These are phyloP conservation scores for Diaprepes abbreviatus DNA, from an alignment of 2,888 invertebrate species.

Conservation along the genomic window DNA sequence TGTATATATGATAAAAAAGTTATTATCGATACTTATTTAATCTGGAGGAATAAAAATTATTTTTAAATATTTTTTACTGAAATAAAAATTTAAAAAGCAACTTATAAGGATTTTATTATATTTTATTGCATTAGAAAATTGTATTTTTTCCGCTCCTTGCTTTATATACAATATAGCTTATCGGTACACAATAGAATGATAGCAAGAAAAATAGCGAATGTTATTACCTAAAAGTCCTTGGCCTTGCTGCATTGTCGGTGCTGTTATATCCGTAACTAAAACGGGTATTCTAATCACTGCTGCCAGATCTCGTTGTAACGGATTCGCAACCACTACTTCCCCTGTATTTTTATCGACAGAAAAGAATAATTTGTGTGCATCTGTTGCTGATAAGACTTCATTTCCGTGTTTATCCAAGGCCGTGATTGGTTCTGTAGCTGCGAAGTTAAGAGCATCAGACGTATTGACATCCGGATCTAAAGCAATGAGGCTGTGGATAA, in stretches of 20 bases:
- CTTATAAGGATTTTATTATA: too few species aligned
- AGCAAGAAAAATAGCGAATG: too few species aligned
- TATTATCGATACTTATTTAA: too few species aligned
- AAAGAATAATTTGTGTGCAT: slow-evolving; percentile 75
- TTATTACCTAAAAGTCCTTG: slow-evolving; percentile 47
- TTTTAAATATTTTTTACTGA: too few species aligned
- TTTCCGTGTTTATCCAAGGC: slow-evolving; percentile 89
- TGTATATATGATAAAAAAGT: too few species aligned
- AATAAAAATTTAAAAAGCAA: too few species aligned
- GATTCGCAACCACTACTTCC: slow-evolving; percentile 75
- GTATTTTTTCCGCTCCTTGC: too few species aligned
- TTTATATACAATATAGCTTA: too few species aligned
- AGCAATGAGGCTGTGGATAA: slow-evolving; percentile 80
- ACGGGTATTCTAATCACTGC: slow-evolving; percentile 85
- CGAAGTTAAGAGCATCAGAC: slow-evolving; percentile 77
- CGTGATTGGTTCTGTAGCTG: slow-evolving; percentile 78
- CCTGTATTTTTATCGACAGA: slow-evolving; percentile 74
- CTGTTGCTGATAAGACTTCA: slow-evolving; percentile 69
- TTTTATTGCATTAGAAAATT: too few species aligned
- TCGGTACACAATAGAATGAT: too few species aligned
- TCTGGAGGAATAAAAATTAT: too few species aligned
- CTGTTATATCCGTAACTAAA: slow-evolving; percentile 85
- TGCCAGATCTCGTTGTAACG: slow-evolving; percentile 77
- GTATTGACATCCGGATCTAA: slow-evolving; percentile 84
- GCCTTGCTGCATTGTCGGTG: slow-evolving; percentile 80